Percentiles rank a stretch among this genome's conserved stretches.
Conservation (phyloP, 2,888 invertebrate species). For the Drosophila kambysellisi region DNA sequence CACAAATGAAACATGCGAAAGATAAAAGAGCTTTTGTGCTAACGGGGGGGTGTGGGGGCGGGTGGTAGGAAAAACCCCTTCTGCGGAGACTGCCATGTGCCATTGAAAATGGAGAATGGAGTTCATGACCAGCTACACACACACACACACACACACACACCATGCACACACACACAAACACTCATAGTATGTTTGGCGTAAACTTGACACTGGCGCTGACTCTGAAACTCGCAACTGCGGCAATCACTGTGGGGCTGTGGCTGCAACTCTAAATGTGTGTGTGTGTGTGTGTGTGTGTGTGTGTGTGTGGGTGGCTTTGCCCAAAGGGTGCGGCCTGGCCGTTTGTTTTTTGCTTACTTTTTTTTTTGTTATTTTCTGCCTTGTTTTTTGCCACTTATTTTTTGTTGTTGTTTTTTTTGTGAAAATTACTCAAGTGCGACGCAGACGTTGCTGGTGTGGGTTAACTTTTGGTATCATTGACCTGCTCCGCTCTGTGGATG, state of each 20-base stretch:
- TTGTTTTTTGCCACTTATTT: constrained; percentile 14
- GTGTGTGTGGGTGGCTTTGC: constrained; percentile 37
- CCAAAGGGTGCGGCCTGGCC: constrained; percentile 65
- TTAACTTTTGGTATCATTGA: constrained; percentile 80
- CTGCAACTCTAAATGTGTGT: neutral
- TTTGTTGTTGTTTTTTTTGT: constrained; percentile 41
- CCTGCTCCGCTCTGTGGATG: constrained; percentile 63
- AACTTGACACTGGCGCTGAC: constrained; percentile 80
- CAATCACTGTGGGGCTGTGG: constrained; percentile 15
- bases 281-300: constrained; percentile 1
- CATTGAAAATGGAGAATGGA: constrained; percentile 80
- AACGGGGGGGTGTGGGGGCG: neutral
- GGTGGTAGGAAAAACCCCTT: neutral
- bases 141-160: constrained; percentile 18
- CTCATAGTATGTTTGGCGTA: constrained; percentile 53
- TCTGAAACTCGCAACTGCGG: constrained; percentile 16
- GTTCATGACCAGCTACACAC: constrained; percentile 74
- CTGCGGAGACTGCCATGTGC: constrained; percentile 54
- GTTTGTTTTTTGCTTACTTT: constrained; percentile 35
- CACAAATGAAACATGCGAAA: constrained; percentile 68
- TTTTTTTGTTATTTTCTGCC: constrained; percentile 17
- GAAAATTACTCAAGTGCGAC: constrained; percentile 77
- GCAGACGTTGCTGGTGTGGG: constrained; percentile 69
- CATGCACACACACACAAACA: constrained; percentile 17
- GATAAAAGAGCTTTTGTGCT: constrained; percentile 73